Evolutionary conservation across 2,888 invertebrate species (phyloP), one percentile per base, ranked within the genome.

Genomic region (Zele albiditarsus): DNA sequence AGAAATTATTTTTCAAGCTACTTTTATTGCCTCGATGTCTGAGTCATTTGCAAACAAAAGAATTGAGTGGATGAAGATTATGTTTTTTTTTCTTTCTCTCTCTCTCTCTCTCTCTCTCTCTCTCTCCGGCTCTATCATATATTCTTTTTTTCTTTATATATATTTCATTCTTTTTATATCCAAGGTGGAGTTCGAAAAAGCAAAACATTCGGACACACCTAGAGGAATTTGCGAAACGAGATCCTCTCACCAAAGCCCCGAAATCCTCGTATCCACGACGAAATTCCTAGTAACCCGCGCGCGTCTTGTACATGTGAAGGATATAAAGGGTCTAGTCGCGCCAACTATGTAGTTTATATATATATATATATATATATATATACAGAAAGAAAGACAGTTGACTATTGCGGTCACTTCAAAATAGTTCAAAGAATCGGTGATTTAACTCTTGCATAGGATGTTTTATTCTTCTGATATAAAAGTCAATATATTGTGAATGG

Each of bases 211-310:
- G 71, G 62, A 75, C 68, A 80, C 80, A 79, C 80, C 80, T 80
- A 71, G 76, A 76, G 77, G 78, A 79, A 80, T 80, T 79, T 67
- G 67, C 76, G 75, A 77, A 75, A 75, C 76, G 80, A 78, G 77
- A 78, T 75, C 77, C 76, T 80, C 79, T 75, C 78, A 70, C 76
- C 79, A 67, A 53, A 67, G 46, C 66, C 38, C 42, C 65, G 49
- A 31, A 68, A 28, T 71, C 67, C 62, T 49, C 74, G 53, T 62
- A 62, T 71, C 66, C 73, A 79, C 72, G 75, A 78, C 76, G 72
- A 74, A 78, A 77, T 77, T 77, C 78, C 78, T 73, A 75, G 78
- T 76, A 80, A 75, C 78, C 78, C 74, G 5, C 72, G 69, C 72
- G 58, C 57, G 38, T 63, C 38, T 33, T 63, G n/a, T 28, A 63